phyloP scores from a whole-genome alignment of 2,888 invertebrate genomes.

The Pristionchus mayeri region DNA sequence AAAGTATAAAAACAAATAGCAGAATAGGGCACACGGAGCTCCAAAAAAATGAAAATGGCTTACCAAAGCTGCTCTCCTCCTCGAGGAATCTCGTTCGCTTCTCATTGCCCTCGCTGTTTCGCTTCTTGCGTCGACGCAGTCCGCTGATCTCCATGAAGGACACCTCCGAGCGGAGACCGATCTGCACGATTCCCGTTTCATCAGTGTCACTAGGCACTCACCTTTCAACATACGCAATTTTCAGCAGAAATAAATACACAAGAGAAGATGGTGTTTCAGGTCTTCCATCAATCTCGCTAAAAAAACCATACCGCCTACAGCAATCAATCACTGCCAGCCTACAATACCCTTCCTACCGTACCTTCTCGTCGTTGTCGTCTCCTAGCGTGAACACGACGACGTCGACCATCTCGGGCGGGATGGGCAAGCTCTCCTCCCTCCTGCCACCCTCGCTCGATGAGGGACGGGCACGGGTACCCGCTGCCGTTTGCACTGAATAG shows the following conservation, averaged over 20 bases:
- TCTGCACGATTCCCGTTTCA: no score
- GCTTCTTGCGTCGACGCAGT: constrained; percentile 54
- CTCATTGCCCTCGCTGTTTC: constrained; percentile 57
- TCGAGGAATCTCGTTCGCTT: constrained; percentile 71
- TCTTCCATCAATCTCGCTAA: background rate
- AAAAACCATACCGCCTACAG: background rate
- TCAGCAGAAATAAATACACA: no score
- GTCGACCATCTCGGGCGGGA: constrained; percentile 55
- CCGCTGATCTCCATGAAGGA: constrained; percentile 75
- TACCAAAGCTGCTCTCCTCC: constrained; percentile 58
- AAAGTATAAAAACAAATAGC: no score
- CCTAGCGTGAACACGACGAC: constrained; percentile 52
- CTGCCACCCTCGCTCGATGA: background rate
- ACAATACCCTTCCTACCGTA: background rate
- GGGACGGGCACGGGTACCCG: background rate
- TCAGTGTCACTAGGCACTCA: no score
- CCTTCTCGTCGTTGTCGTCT: constrained; percentile 47
- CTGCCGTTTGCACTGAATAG: constrained; percentile 51
- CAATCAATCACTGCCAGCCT: background rate
- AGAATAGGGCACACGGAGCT: no score
- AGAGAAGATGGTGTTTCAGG: no score
- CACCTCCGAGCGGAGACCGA: constrained; percentile 76
- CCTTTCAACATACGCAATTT: no score
- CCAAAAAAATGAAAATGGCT: no score
- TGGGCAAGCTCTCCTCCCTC: background rate